Conservation (phyloP, 2,113 vertebrate genomes). For the Cygnus buccinator region DNA sequence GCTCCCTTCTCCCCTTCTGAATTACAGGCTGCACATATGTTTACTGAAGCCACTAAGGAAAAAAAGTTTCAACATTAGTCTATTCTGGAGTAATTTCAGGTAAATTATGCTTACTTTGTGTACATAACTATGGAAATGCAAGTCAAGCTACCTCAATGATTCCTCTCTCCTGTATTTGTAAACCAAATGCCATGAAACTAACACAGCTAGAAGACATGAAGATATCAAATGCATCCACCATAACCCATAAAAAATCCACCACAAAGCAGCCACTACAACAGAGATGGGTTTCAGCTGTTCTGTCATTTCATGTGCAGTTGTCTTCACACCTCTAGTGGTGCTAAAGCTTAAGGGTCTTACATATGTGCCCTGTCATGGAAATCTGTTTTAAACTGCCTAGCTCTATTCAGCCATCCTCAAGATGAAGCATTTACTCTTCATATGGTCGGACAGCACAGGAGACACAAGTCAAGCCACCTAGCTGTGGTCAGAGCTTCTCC, state of each 20-base stretch:
- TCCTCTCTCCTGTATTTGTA: neutral
- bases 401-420: neutral
- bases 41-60: neutral
- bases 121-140: neutral
- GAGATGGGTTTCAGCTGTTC: neutral
- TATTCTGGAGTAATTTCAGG: neutral
- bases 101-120: neutral
- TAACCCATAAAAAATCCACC: neutral
- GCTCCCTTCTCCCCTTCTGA: neutral
- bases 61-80: neutral
- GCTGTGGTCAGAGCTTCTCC: neutral
- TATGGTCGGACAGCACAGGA: neutral
- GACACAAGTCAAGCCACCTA: neutral
- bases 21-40: neutral
- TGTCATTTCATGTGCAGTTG: neutral
- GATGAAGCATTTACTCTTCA: neutral
- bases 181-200: neutral
- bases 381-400: neutral
- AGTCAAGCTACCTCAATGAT: neutral
- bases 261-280: neutral
- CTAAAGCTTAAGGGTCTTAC: neutral
- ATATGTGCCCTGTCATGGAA: neutral
- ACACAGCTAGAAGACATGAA: neutral
- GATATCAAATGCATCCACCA: neutral
- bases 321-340: neutral